phyloP scores from a whole-genome alignment of 2,888 invertebrate genomes.

The Ophion costatus region DNA sequence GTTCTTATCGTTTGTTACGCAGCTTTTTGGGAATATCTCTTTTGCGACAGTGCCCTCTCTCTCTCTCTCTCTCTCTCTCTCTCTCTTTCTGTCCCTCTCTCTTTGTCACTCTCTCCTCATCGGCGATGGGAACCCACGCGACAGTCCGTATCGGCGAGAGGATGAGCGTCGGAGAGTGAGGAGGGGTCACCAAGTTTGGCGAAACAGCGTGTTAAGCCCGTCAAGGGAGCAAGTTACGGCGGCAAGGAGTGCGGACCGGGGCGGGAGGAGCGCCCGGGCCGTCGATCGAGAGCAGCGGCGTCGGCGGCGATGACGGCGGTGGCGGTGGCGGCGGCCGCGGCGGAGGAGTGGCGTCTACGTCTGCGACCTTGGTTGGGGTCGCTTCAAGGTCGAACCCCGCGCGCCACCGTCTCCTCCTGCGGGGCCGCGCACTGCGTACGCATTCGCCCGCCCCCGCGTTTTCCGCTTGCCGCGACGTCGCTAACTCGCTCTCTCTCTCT shows the following conservation, averaged over 20 bases:
- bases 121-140: slow-evolving; percentile 37
- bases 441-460: slow-evolving; percentile 55
- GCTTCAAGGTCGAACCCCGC: slow-evolving; percentile 76
- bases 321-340: slow-evolving; percentile 45
- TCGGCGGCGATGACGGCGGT: slow-evolving; percentile 32
- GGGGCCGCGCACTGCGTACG: slow-evolving; percentile 68
- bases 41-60: too few relatives aligned
- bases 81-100: too few relatives aligned
- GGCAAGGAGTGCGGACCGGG: slow-evolving; percentile 39
- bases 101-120: not conserved
- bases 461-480: not conserved
- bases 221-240: slow-evolving; percentile 26
- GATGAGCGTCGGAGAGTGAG: slow-evolving; percentile 25
- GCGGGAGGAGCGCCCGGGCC: slow-evolving; percentile 50
- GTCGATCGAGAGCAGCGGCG: slow-evolving; percentile 48
- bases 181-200: slow-evolving; percentile 40
- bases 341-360: slow-evolving; percentile 75
- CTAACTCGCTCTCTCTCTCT: too few relatives aligned
- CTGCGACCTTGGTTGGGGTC: slow-evolving; percentile 79
- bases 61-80: too few relatives aligned
- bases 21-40: too few relatives aligned
- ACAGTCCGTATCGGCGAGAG: slow-evolving; percentile 30
- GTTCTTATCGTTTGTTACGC: too few relatives aligned
- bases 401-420: slow-evolving; percentile 65
- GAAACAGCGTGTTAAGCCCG: slow-evolving; percentile 29